Evolutionary conservation across 2,797 vertebrate genomes (phyloP), one percentile per base, ranked within the genome.

Genomic region (Heliangelus exortis): DNA sequence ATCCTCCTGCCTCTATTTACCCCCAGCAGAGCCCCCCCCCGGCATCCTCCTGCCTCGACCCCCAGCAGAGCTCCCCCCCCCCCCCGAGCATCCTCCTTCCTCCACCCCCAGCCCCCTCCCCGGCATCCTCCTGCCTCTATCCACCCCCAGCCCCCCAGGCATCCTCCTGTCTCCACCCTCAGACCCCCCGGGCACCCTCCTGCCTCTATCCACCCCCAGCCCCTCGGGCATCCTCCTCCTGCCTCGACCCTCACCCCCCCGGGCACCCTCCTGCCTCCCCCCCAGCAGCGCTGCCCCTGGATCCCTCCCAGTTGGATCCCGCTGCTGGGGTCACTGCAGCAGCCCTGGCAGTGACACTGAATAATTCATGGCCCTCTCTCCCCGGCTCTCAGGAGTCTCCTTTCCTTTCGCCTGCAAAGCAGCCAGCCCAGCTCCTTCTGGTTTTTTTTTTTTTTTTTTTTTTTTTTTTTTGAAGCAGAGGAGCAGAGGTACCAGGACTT

Each of bases 381-480:
- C 41, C 10, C 2, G 1, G 14, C 29, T 33, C 80, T 51, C 33
- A 0, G 47, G 78, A 92, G 53, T 58, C 39, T 81, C 69, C 34
- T 47, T 68, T 11, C 50, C 50, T 76, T 88, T 53, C 57, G 8
- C 66, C 75, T 53, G 18, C 75, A 82, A 73, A 96, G 73, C 80
- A 48, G 54, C 3, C 16, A 90, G 47, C 36, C 33, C 36, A 0
- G 81, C 90, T 77, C 54, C 63, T 85, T 65, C 16, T 53, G 47
- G 36, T n/a, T n/a, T n/a, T n/a, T n/a, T n/a, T n/a, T n/a, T n/a
- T n/a, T n/a, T n/a, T n/a, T 33, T 33, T 33, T 33, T n/a, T n/a
- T n/a, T 33, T 33, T 33, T 33, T 22, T 88, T 65, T 79, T 58
- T n/a, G 53, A 87, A 81, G 76, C 26, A 5, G 72, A 92, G 53